Conservation (phyloP, 1,140 invertebrate genomes). For the Saxidomus purpurata region DNA sequence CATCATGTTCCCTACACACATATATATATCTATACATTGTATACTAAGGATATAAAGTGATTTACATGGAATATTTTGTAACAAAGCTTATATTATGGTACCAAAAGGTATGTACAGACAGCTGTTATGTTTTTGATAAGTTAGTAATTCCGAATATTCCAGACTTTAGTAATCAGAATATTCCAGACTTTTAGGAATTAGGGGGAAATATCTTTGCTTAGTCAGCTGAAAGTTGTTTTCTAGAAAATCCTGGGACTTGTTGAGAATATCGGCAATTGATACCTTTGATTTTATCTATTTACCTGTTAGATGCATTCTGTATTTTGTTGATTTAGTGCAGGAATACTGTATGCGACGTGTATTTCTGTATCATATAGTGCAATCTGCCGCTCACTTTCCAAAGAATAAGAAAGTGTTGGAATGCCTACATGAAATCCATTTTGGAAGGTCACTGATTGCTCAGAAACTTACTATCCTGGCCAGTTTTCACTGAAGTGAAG, state of each 20-base stretch:
- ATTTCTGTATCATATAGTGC: not conserved
- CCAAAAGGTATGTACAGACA: not conserved
- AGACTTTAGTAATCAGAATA: not conserved
- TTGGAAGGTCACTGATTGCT: not conserved
- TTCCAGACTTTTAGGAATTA: not conserved
- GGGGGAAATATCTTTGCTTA: not conserved
- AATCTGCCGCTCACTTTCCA: not conserved
- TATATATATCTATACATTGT: no score
- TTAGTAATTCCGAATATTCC: not conserved
- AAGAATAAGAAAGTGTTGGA: not conserved
- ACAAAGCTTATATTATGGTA: not conserved
- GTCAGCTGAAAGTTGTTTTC: constrained; percentile 6
- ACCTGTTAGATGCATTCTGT: constrained; percentile 9
- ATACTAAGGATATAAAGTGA: no score
- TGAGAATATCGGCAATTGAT: constrained; percentile 20
- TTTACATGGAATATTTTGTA: no score
- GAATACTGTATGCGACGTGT: not conserved
- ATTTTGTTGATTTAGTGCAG: not conserved
- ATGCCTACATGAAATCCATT: not conserved
- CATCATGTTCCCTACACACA: no score
- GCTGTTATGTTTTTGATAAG: not conserved
- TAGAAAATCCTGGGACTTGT: not conserved
- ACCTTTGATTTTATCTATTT: constrained; percentile 34
- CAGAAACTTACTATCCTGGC: not conserved
- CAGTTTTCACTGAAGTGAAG: not conserved